Evolutionary conservation across 2,888 invertebrate species (phyloP).

Genomic region (Sminthurinus aureus): DNA sequence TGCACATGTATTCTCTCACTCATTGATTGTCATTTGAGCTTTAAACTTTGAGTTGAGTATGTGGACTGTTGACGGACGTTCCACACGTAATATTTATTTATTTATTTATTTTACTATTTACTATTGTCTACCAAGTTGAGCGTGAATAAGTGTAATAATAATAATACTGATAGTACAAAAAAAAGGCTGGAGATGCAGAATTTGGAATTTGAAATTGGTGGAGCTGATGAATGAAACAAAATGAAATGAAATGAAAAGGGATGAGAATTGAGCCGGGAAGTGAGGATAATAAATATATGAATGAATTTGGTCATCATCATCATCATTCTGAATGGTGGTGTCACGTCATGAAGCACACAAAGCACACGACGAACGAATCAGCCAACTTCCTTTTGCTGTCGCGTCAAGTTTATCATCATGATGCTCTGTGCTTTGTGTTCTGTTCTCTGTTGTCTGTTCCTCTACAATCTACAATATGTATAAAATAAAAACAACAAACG

Average conservation of each 20-base stretch:
- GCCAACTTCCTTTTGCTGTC: slow-evolving; percentile 10
- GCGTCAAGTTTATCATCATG: background rate
- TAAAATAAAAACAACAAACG: too few species aligned
- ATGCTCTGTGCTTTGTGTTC: background rate
- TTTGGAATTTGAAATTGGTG: background rate
- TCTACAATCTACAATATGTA: slow-evolving; percentile 21
- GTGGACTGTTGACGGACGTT: too few species aligned
- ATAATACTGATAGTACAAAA: too few species aligned
- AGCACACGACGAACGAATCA: slow-evolving; percentile 4
- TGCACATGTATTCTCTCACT: too few species aligned
- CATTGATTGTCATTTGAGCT: too few species aligned
- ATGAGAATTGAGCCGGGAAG: slow-evolving; percentile 8
- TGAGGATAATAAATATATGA: slow-evolving; percentile 20
- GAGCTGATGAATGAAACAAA: background rate
- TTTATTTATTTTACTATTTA: too few species aligned
- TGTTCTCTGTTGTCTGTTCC: background rate
- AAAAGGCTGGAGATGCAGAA: background rate
- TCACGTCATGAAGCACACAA: slow-evolving; percentile 28
- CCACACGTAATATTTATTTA: too few species aligned
- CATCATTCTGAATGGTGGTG: too few species aligned
- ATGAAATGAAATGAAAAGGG: background rate
- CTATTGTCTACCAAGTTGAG: background rate
- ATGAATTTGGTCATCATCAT: slow-evolving; percentile 17
- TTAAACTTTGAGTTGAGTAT: too few species aligned
- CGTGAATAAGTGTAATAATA: background rate